A percentile compares a stretch with the other conserved stretches of the same genome.
Conservation (phyloP, 1,140 invertebrate genomes). For the Drosophila nasuta region DNA sequence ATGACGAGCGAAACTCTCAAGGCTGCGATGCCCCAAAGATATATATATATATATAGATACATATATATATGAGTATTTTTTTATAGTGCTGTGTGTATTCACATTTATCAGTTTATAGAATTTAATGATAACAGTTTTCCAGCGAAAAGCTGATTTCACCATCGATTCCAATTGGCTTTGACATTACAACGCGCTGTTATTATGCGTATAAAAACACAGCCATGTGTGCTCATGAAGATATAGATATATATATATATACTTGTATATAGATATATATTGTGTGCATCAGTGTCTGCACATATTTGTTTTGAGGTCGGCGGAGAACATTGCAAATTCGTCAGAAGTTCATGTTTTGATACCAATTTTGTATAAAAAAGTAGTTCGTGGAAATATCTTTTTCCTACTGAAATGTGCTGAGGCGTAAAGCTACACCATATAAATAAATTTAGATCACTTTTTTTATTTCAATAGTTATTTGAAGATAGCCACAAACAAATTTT, state of each 20-base stretch:
- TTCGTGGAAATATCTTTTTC: not conserved
- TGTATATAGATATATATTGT: not conserved
- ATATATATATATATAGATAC: conserved; percentile 1
- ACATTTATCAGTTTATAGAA: conserved; percentile 21
- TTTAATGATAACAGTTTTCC: conserved; percentile 27
- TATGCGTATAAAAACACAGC: not conserved
- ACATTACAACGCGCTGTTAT: conserved; percentile 5
- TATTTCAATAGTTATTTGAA: no score
- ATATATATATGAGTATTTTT: not conserved
- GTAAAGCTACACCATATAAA: no score
- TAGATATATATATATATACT: not conserved
- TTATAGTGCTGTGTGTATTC: not conserved
- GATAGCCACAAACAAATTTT: no score
- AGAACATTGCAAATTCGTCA: not conserved
- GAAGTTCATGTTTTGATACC: conserved; percentile 10
- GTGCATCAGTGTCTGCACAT: not conserved
- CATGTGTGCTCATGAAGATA: not conserved
- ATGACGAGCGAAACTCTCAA: conserved; percentile 9
- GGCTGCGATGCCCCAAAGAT: not conserved
- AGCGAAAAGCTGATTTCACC: conserved; percentile 36
- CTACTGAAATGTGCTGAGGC: not conserved
- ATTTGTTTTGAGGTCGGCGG: not conserved
- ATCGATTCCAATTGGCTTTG: not conserved
- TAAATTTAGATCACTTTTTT: no score
- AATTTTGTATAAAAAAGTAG: not conserved